A percentile compares a stretch with the other conserved stretches of the same genome.
Evolutionary conservation across 2,888 invertebrate species (phyloP).

Genomic region (Mesopsocus fuscifrons): DNA sequence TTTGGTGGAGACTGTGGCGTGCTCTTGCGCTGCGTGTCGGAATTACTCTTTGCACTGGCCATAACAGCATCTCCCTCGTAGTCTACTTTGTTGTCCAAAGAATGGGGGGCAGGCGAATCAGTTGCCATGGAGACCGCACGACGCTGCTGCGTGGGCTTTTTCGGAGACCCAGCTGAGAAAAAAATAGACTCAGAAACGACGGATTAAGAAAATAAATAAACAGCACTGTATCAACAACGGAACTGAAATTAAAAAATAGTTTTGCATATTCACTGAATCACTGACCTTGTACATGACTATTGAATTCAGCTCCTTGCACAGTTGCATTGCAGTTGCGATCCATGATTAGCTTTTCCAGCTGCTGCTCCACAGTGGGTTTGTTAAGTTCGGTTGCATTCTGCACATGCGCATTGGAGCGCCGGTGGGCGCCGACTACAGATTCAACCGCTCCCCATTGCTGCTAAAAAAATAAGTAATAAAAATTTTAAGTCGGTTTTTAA

Average conservation of each 20-base stretch:
- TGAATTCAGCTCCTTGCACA: constrained; percentile 15
- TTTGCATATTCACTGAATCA: too few relatives aligned
- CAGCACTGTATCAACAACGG: too few relatives aligned
- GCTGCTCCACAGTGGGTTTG: constrained; percentile 2
- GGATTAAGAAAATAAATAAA: too few relatives aligned
- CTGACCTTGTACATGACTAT: constrained; percentile 17
- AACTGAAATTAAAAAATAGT: too few relatives aligned
- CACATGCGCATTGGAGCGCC: constrained; percentile 2
- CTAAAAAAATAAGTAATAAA: constrained; percentile 1
- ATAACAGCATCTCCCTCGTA: constrained; percentile 41
- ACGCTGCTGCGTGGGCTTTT: constrained; percentile 23
- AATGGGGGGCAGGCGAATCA: constrained; percentile 9
- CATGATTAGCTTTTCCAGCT: constrained; percentile 17
- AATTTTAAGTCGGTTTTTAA: too few relatives aligned
- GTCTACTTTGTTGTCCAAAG: constrained; percentile 31
- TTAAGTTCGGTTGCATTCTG: constrained; percentile 1
- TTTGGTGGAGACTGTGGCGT: constrained; percentile 21
- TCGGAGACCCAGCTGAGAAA: constrained; percentile 25
- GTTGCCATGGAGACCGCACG: constrained; percentile 27
- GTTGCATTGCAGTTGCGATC: constrained; percentile 55
- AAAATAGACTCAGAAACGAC: too few relatives aligned
- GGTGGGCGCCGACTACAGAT: constrained; percentile 1
- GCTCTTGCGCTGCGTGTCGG: constrained; percentile 25
- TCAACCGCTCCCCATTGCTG: not conserved
- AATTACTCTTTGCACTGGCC: constrained; percentile 30